Evolutionary conservation across 2,888 invertebrate genomes (phyloP).

Genomic region (Rotaria sp.): DNA sequence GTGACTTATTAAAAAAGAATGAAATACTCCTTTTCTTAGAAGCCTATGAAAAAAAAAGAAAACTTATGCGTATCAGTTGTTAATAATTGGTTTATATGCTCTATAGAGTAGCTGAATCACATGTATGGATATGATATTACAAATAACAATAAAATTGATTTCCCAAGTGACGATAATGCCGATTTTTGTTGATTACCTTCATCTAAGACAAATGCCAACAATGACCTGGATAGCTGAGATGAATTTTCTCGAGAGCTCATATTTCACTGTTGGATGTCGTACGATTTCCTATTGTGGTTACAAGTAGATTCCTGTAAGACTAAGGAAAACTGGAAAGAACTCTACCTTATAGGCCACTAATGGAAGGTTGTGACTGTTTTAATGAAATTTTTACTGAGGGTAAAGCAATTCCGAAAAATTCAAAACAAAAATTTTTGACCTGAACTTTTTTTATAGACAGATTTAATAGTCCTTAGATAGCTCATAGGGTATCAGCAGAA

Average conservation of each 20-base stretch:
- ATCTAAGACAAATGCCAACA: background rate
- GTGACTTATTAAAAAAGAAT: background rate
- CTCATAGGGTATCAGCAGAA: too few species aligned
- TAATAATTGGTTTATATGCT: background rate
- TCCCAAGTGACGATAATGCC: background rate
- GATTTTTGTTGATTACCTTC: background rate
- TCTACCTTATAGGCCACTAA: too few species aligned
- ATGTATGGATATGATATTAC: background rate
- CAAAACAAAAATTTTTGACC: too few species aligned
- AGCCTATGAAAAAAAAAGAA: background rate
- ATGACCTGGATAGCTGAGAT: background rate
- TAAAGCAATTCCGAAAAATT: too few species aligned
- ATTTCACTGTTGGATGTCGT: too few species aligned
- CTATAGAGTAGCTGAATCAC: background rate
- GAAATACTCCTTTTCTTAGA: background rate
- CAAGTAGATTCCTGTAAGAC: too few species aligned
- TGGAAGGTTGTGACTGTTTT: too few species aligned
- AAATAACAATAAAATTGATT: background rate
- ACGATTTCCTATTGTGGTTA: too few species aligned
- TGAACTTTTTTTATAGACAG: too few species aligned
- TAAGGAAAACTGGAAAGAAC: too few species aligned
- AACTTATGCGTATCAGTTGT: background rate
- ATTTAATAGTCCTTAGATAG: too few species aligned
- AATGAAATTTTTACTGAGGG: too few species aligned
- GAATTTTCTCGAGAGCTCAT: background rate